These are phyloP conservation scores for Kryptolebias ocellatus DNA, from an alignment of 2,797 vertebrate genomes.

Conservation along the genomic window DNA sequence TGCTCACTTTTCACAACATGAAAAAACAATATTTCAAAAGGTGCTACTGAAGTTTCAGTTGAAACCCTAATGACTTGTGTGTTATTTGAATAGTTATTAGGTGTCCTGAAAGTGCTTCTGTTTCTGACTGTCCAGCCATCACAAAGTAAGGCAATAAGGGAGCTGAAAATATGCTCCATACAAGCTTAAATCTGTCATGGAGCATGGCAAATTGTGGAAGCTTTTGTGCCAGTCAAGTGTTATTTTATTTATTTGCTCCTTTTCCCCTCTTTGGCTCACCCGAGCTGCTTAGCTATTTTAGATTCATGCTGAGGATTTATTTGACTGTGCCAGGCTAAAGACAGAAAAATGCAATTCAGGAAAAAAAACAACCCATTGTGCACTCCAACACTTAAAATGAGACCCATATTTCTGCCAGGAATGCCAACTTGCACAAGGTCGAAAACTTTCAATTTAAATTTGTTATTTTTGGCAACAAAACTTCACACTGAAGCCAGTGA, in stretches of 20 bases:
- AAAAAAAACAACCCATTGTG: not conserved
- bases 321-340: slow-evolving; percentile 17
- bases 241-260: slow-evolving; percentile 12
- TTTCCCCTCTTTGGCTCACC: not conserved
- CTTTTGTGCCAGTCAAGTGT: slow-evolving; percentile 17
- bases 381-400: not conserved
- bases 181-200: not conserved
- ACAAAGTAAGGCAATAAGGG: not conserved
- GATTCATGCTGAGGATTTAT: slow-evolving; percentile 18
- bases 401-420: not conserved
- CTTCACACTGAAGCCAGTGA: not conserved
- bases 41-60: slow-evolving; percentile 2
- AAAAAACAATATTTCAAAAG: not conserved
- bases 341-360: slow-evolving; percentile 3
- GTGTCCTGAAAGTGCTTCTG: not conserved
- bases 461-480: not conserved
- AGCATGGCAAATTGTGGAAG: not conserved
- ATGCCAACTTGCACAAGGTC: not conserved
- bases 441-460: not conserved
- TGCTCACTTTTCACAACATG: not conserved
- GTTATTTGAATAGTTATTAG: not conserved
- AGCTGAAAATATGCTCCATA: not conserved
- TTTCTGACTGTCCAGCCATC: not conserved
- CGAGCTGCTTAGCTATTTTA: slow-evolving; percentile 17
- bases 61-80: slow-evolving; percentile 1